A percentile compares a stretch with the other conserved stretches of the same genome.
phyloP scores from a whole-genome alignment of 2,888 invertebrate genomes.

The Microchrysa polita region DNA sequence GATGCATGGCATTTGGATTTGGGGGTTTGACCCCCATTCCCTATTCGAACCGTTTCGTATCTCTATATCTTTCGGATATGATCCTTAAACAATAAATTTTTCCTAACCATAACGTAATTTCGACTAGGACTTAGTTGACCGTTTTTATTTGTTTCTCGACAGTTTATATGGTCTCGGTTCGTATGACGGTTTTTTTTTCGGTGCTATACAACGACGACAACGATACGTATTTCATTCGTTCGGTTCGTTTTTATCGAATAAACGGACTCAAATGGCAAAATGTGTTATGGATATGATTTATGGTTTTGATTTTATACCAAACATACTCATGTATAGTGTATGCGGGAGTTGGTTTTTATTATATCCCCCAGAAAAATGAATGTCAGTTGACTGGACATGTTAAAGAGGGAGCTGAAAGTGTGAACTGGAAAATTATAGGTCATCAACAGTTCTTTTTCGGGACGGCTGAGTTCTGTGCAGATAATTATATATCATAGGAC shows the following conservation, averaged over 20 bases:
- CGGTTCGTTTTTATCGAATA: slow-evolving; percentile 14
- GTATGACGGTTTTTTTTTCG: too few species aligned
- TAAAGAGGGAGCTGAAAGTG: too few species aligned
- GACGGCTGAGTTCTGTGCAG: too few species aligned
- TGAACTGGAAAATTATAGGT: too few species aligned
- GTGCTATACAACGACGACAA: too few species aligned
- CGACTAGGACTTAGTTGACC: slow-evolving; percentile 30
- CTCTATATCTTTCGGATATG: neutral
- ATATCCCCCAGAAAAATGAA: neutral
- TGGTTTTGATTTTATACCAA: slow-evolving; percentile 16
- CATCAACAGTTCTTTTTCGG: too few species aligned
- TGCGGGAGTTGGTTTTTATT: neutral
- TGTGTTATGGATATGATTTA: slow-evolving; percentile 22
- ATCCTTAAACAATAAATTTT: slow-evolving; percentile 33
- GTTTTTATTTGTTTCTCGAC: slow-evolving; percentile 28
- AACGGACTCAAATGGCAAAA: slow-evolving; percentile 11
- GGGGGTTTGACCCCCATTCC: neutral
- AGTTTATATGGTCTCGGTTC: too few species aligned
- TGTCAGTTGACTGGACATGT: neutral
- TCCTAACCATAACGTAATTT: slow-evolving; percentile 28
- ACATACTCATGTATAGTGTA: neutral
- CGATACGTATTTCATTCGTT: too few species aligned
- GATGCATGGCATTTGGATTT: neutral
- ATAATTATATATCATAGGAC: too few species aligned
- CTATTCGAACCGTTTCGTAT: neutral